These are phyloP conservation scores for Chrysolina americana DNA, from an alignment of 2,888 invertebrate species.

Conservation along the genomic window DNA sequence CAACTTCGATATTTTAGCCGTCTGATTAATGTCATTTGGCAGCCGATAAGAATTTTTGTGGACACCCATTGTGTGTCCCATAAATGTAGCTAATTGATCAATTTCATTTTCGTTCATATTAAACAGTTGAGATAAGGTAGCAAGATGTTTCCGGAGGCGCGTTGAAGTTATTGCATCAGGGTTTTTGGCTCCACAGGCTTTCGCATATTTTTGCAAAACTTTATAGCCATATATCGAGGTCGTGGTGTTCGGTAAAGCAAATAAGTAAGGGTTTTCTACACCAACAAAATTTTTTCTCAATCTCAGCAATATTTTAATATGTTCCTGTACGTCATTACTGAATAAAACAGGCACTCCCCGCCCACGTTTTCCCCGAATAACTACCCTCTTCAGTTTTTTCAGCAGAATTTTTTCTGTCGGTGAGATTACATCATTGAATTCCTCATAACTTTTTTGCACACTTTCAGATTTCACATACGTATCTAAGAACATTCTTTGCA, in stretches of 20 bases:
- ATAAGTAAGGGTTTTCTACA: constrained; percentile 42
- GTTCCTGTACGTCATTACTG: constrained; percentile 52
- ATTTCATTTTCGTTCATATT: constrained; percentile 49
- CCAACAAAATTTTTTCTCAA: constrained; percentile 28
- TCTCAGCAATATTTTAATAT: constrained; percentile 44
- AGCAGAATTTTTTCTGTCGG: constrained; percentile 34
- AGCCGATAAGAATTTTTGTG: constrained; percentile 46
- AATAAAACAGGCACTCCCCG: constrained; percentile 46
- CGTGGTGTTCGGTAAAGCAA: constrained; percentile 34
- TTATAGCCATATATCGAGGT: constrained; percentile 51
- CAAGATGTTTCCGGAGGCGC: constrained; percentile 52
- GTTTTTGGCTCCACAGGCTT: constrained; percentile 49
- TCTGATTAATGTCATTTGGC: constrained; percentile 44
- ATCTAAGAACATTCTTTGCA: constrained; percentile 46
- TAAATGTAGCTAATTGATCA: constrained; percentile 53
- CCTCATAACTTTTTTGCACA: constrained; percentile 39
- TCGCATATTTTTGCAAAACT: constrained; percentile 49
- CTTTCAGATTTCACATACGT: constrained; percentile 25
- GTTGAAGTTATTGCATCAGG: constrained; percentile 47
- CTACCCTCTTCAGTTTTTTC: constrained; percentile 38
- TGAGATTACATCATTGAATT: constrained; percentile 34
- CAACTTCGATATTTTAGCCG: constrained; percentile 49
- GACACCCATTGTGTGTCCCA: constrained; percentile 52
- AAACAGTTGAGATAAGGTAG: constrained; percentile 52
- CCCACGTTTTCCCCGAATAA: constrained; percentile 39